phyloP scores from a whole-genome alignment of 2,113 vertebrate species.

The Pandion haliaetus region DNA sequence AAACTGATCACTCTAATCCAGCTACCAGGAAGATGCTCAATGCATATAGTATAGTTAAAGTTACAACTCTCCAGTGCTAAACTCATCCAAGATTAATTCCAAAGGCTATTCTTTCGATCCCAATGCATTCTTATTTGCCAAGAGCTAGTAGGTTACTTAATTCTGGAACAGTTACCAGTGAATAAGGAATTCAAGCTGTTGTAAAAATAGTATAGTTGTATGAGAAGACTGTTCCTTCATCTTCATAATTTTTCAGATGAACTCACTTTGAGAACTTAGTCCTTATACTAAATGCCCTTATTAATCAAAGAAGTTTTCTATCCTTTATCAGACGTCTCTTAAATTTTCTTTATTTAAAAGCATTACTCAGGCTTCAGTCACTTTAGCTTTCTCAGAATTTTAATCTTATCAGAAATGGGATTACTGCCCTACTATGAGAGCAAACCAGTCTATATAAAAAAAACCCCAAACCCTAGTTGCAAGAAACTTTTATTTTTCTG shows the following conservation, averaged over 20 bases:
- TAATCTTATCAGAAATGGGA: background rate
- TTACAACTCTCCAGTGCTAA: background rate
- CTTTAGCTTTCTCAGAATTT: background rate
- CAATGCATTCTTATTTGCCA: background rate
- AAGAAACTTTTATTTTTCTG: background rate
- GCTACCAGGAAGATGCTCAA: background rate
- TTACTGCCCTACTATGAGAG: background rate
- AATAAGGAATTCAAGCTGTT: background rate
- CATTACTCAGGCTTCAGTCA: background rate
- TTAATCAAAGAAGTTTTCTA: background rate
- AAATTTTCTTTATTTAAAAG: background rate
- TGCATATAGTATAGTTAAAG: background rate
- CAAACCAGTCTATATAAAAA: background rate
- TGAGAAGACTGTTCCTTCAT: background rate
- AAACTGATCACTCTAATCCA: background rate
- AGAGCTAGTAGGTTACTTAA: background rate
- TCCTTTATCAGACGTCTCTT: background rate
- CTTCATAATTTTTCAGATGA: background rate
- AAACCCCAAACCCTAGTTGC: rapidly evolving
- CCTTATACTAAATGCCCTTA: background rate
- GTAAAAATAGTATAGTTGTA: background rate
- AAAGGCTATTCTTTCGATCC: background rate
- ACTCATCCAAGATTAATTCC: background rate
- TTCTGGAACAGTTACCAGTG: background rate
- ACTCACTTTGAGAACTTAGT: background rate